Percentiles rank a stretch among this genome's conserved stretches.
Conservation (phyloP, 2,888 invertebrate genomes). For the Brachycybe producta region DNA sequence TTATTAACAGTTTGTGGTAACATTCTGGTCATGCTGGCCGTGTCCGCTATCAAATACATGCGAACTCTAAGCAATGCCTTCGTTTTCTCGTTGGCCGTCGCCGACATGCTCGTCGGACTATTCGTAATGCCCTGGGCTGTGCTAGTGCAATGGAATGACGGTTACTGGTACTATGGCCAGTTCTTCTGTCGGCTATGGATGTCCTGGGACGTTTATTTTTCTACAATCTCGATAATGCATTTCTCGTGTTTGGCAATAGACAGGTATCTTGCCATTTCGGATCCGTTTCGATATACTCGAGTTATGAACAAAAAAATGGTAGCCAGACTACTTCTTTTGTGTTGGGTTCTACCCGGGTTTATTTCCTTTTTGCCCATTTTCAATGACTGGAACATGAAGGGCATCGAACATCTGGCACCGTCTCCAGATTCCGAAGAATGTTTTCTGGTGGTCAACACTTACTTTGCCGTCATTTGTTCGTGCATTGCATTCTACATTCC, state of each 20-base stretch:
- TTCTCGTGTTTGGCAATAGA: slow-evolving; percentile 93
- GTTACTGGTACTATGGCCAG: slow-evolving; percentile 23
- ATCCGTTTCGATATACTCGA: slow-evolving; percentile 88
- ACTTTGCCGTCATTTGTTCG: slow-evolving; percentile 75
- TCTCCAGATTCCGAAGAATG: slow-evolving; percentile 43
- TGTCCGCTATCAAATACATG: slow-evolving; percentile 61
- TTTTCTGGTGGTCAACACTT: slow-evolving; percentile 61
- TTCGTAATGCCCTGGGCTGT: slow-evolving; percentile 67
- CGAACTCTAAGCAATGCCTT: slow-evolving; percentile 92
- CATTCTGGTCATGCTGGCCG: slow-evolving; percentile 82
- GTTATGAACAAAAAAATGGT: slow-evolving; percentile 54
- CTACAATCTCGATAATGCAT: slow-evolving; percentile 33
- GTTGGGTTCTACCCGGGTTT: slow-evolving; percentile 86
- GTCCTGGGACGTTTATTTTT: slow-evolving; percentile 30
- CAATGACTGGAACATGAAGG: slow-evolving; percentile 64
- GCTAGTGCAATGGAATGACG: slow-evolving; percentile 23
- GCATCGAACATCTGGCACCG: slow-evolving; percentile 23
- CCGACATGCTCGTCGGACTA: slow-evolving; percentile 88
- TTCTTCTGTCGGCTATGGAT: slow-evolving; percentile 25
- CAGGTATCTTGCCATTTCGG: slow-evolving; percentile 84
- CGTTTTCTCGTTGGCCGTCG: slow-evolving; percentile 90
- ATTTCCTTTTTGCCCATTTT: slow-evolving; percentile 87
- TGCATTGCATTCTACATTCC: slow-evolving; percentile 73
- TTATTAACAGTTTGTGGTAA: slow-evolving; percentile 83
- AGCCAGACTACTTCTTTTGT: slow-evolving; percentile 64